These are phyloP conservation scores for Xylota sylvarum DNA, from an alignment of 2,888 invertebrate species.

Conservation along the genomic window DNA sequence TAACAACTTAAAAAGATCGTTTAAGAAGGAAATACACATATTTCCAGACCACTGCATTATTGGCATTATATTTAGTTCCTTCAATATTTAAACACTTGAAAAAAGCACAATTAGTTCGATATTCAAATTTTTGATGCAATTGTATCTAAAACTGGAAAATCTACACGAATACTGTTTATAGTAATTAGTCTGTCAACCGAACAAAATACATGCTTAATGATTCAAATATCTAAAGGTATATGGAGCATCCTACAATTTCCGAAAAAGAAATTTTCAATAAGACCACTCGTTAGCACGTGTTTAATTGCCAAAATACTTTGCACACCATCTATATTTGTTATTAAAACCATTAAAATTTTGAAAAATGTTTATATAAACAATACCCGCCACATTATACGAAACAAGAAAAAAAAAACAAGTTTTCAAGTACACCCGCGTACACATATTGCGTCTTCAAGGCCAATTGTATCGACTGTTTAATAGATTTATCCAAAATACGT, in stretches of 20 bases:
- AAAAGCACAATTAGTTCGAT: neutral
- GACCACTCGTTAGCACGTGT: slow-evolving; percentile 52
- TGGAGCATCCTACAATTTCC: neutral
- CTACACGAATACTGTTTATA: slow-evolving; percentile 17
- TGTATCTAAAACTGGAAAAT: neutral
- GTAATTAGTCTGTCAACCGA: slow-evolving; percentile 35
- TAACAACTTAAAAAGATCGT: neutral
- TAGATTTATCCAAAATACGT: neutral
- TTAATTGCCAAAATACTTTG: slow-evolving; percentile 49
- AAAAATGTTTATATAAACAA: slow-evolving; percentile 48
- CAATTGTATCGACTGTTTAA: slow-evolving; percentile 20
- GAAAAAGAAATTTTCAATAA: neutral
- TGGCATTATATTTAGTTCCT: neutral
- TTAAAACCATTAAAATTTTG: slow-evolving; percentile 38
- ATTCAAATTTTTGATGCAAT: neutral
- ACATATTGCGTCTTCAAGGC: slow-evolving; percentile 14
- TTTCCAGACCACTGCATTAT: neutral
- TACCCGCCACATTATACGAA: slow-evolving; percentile 23
- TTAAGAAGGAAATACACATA: neutral
- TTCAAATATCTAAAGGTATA: slow-evolving; percentile 26
- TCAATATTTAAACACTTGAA: neutral
- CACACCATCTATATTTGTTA: slow-evolving; percentile 40
- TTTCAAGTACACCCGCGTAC: slow-evolving; percentile 17
- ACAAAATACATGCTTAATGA: slow-evolving; percentile 16
- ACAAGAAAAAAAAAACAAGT: slow-evolving; percentile 19